A percentile compares a stretch with the other conserved stretches of the same genome.
Conservation (phyloP, 2,888 invertebrate genomes). For the Auanema sp. region DNA sequence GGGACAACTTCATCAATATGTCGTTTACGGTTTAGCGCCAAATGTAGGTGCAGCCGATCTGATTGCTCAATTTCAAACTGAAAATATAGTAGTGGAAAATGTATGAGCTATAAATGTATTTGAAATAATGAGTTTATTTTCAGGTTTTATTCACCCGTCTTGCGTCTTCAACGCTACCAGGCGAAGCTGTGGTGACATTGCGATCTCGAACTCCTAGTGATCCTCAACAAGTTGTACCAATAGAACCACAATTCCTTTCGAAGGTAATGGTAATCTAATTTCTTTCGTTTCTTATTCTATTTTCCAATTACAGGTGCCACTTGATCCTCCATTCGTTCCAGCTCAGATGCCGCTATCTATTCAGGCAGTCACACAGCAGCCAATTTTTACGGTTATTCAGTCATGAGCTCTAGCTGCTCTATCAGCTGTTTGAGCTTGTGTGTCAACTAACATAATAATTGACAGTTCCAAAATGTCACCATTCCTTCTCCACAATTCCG, state of each 20-base stretch:
- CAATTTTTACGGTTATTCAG: constrained; percentile 23
- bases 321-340: constrained; percentile 20
- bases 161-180: constrained; percentile 28
- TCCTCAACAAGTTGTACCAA: constrained; percentile 13
- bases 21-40: constrained; percentile 34
- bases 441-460: not conserved
- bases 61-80: constrained; percentile 39
- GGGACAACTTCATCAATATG: constrained; percentile 33
- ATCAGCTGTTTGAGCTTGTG: not conserved
- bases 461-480: not conserved
- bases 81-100: constrained; percentile 36
- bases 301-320: constrained; percentile 10
- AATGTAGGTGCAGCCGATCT: constrained; percentile 38
- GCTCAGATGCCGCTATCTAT: constrained; percentile 8
- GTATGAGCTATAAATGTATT: constrained; percentile 18
- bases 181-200: constrained; percentile 42
- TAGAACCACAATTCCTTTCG: constrained; percentile 20
- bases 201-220: constrained; percentile 28
- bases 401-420: not conserved
- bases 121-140: not conserved
- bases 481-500: not conserved
- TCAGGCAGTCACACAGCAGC: constrained; percentile 17
- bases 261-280: constrained; percentile 6
- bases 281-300: not conserved
- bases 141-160: constrained; percentile 44